These are phyloP conservation scores for Eilema sororculum DNA, from an alignment of 2,888 invertebrate species.

Conservation along the genomic window DNA sequence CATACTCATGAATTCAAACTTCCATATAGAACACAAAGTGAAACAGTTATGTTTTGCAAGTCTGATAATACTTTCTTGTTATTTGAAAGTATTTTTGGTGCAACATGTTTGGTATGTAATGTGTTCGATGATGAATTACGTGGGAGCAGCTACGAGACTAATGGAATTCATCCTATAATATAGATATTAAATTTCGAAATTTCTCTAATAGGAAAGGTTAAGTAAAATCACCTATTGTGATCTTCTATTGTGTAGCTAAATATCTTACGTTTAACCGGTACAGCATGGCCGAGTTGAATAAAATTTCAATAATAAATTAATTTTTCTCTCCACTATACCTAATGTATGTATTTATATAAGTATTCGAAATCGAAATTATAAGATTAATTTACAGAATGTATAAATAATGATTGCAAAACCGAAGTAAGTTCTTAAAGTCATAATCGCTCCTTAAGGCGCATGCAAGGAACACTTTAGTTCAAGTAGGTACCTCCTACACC, in stretches of 20 bases:
- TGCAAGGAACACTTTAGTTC: no score
- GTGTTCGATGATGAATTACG: slow-evolving; percentile 43
- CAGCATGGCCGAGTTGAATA: slow-evolving; percentile 17
- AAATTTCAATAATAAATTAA: slow-evolving; percentile 17
- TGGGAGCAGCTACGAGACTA: slow-evolving; percentile 42
- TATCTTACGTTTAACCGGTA: slow-evolving; percentile 24
- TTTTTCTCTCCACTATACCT: neutral
- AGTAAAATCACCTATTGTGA: slow-evolving; percentile 37
- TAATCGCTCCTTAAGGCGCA: no score
- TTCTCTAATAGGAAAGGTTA: slow-evolving; percentile 37
- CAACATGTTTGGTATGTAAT: slow-evolving; percentile 38
- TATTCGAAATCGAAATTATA: neutral
- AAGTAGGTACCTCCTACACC: no score
- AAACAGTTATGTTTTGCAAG: slow-evolving; percentile 23
- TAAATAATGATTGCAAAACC: no score
- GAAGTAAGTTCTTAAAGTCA: no score
- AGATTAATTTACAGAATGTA: neutral
- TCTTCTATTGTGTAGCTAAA: slow-evolving; percentile 36
- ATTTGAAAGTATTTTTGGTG: slow-evolving; percentile 46
- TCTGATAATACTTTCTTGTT: slow-evolving; percentile 40
- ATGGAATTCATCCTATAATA: slow-evolving; percentile 41
- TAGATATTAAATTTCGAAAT: slow-evolving; percentile 42
- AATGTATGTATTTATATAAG: neutral
- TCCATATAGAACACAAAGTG: slow-evolving; percentile 23
- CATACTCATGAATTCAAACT: slow-evolving; percentile 23